Evolutionary conservation across 2,797 vertebrate species (phyloP).

Genomic region (Rhinoraja longicauda): DNA sequence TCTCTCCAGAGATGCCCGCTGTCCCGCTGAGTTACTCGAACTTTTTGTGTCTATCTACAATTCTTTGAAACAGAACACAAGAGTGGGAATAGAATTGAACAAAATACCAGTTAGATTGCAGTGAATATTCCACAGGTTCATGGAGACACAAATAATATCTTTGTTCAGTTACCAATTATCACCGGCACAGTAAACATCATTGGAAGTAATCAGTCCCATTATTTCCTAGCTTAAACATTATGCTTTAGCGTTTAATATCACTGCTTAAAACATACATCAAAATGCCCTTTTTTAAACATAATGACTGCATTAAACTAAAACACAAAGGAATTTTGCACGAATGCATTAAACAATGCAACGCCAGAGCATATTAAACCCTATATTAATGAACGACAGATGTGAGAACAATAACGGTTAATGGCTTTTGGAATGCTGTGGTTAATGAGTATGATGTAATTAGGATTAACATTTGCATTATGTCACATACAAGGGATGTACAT

Average conservation of each 20-base stretch:
- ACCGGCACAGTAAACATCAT: background rate
- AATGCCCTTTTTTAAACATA: background rate
- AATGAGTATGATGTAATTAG: constrained; percentile 16
- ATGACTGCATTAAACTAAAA: background rate
- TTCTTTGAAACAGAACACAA: background rate
- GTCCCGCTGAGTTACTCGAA: no score
- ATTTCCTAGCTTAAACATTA: background rate
- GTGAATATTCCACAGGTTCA: background rate
- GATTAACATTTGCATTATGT: background rate
- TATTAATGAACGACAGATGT: constrained; percentile 21
- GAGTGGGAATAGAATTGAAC: background rate
- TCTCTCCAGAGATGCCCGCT: no score
- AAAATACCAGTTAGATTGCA: background rate
- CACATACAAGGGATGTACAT: background rate
- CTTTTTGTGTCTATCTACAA: no score
- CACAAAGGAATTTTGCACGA: background rate
- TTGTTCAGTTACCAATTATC: background rate
- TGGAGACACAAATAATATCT: background rate
- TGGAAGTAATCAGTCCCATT: background rate
- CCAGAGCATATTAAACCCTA: background rate
- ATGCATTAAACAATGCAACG: background rate
- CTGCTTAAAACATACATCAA: background rate
- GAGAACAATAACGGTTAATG: constrained; percentile 24
- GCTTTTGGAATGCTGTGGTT: constrained; percentile 27
- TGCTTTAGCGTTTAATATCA: background rate